phyloP scores from a whole-genome alignment of 2,113 vertebrate genomes.

The Megaceryle maxima region DNA sequence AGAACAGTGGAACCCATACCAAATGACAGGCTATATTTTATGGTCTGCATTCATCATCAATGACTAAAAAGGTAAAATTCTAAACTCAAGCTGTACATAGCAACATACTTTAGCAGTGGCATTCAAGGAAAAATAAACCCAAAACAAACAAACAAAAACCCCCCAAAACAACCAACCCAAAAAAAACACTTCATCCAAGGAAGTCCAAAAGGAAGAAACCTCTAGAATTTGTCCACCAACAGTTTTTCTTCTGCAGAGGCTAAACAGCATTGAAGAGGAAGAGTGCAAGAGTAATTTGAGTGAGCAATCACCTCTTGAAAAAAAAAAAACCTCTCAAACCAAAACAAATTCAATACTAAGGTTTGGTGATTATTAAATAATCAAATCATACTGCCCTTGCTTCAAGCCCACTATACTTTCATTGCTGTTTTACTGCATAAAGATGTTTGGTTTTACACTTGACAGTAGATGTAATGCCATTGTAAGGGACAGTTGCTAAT shows the following conservation, averaged over 20 bases:
- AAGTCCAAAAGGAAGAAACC: constrained; percentile 15
- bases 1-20: not conserved
- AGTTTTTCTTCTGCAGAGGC: not conserved
- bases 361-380: not conserved
- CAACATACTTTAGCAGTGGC: not conserved
- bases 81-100: not conserved
- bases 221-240: not conserved
- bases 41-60: not conserved
- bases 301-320: not conserved
- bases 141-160: no score
- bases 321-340: not conserved
- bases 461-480: not conserved
- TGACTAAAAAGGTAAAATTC: not conserved
- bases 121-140: not conserved
- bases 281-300: not conserved
- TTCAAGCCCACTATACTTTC: not conserved
- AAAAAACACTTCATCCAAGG: not conserved
- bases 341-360: not conserved
- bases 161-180: not conserved
- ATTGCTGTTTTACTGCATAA: not conserved
- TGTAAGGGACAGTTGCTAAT: not conserved
- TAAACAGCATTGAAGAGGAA: not conserved
- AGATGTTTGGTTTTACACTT: not conserved
- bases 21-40: not conserved
- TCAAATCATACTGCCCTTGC: not conserved